Conservation (phyloP, 2,888 invertebrate species). For the Lingula anatina region DNA sequence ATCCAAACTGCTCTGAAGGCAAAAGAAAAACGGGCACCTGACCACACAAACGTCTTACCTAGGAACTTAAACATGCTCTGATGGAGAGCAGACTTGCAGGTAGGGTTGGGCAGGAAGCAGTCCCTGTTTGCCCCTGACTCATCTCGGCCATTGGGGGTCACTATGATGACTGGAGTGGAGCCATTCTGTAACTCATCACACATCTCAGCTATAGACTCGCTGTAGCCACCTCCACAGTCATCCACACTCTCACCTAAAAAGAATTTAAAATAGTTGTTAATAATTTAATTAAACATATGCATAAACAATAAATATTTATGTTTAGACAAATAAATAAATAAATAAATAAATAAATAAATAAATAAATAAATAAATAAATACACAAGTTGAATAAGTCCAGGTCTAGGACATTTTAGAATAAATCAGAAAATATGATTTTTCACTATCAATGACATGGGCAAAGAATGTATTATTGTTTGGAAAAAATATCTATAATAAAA, state of each 20-base stretch:
- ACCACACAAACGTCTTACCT: conserved; percentile 58
- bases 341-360: neutral
- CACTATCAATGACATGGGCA: too few species aligned
- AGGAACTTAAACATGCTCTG: conserved; percentile 88
- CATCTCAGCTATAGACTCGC: conserved; percentile 97
- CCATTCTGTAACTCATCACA: conserved; percentile 96
- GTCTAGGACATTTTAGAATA: neutral
- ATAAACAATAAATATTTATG: too few species aligned
- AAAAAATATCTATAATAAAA: too few species aligned
- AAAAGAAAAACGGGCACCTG: too few species aligned
- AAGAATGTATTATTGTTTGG: too few species aligned
- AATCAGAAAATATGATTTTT: neutral
- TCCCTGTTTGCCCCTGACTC: conserved; percentile 87
- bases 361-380: neutral
- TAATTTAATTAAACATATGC: neutral
- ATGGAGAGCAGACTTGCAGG: conserved; percentile 72
- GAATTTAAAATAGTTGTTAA: neutral
- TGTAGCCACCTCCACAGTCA: conserved; percentile 96
- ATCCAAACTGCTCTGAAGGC: too few species aligned
- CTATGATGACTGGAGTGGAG: conserved; percentile 80
- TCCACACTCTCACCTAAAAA: conserved; percentile 64
- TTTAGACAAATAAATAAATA: too few species aligned
- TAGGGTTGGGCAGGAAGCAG: conserved; percentile 88
- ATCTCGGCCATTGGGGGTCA: conserved; percentile 90
- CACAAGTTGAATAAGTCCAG: neutral